Evolutionary conservation across 2,113 vertebrate species (phyloP), one percentile per base, ranked within the genome.

Genomic region (Bubo blakistoni): DNA sequence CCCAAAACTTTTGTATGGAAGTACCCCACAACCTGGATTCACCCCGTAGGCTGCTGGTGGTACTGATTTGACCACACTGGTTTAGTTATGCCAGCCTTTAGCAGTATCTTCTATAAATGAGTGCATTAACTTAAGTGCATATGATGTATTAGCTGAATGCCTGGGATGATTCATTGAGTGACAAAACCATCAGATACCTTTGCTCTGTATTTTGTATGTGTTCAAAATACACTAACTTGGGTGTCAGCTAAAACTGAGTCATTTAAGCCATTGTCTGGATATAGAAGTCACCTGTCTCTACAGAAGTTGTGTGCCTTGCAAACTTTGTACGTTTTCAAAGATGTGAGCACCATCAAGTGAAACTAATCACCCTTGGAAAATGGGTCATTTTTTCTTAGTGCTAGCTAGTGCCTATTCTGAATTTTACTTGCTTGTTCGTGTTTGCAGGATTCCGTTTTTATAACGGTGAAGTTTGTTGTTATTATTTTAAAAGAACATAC

Each of bases 351-450:
- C 16, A 7, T 15, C 9, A 70, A 44, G 42, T n/a, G 22, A 40
- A 72, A 24, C 16, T 44, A 24, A 25, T 10, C n/a, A 30, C 51
- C 29, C 71, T 11, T 49, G 67, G 42, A 66, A 82, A 90, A 46
- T 3, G 0, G 0, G 20, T 22, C 3, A 0, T 15, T 82, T 49
- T 76, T 90, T 6, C 34, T n/a, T 34, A 62, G 55, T 24, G 27
- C 40, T 58, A 26, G 20, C 70, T 54, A 10, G 47, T 62, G 34
- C 29, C 65, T 65, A 2, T 8, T 70, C 51, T 44, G 2, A 67
- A 22, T 40, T 34, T 38, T 26, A 42, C 16, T 47, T 62, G 16
- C 24, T 74, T 27, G 22, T 7, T 81, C 2, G 3, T 26, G 16
- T 55, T 59, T 61, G 40, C 44, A 57, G 55, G 24, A n/a, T 79